Evolutionary conservation across 2,888 invertebrate genomes (phyloP).

Genomic region (Ditula angustiorana): DNA sequence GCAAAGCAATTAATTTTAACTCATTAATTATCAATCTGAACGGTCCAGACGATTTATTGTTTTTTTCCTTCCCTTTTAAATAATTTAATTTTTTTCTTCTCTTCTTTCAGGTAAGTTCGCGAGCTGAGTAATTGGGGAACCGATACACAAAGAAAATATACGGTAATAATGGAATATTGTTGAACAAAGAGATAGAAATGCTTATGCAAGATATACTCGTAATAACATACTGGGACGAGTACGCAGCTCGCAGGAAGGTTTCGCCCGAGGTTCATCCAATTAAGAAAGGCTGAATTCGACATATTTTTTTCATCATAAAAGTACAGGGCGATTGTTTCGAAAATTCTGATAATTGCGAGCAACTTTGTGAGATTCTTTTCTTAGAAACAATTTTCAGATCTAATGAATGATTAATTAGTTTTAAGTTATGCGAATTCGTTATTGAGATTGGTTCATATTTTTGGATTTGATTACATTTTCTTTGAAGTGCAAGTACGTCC

Average conservation of each 20-base stretch:
- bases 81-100: constrained; percentile 38
- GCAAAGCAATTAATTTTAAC: constrained; percentile 68
- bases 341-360: constrained; percentile 38
- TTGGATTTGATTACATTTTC: constrained; percentile 44
- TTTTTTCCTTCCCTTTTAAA: constrained; percentile 18
- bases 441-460: constrained; percentile 41
- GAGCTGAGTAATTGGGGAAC: constrained; percentile 42
- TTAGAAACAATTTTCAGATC: constrained; percentile 42
- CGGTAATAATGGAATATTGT: constrained; percentile 20
- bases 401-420: constrained; percentile 57
- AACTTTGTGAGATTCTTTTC: constrained; percentile 20
- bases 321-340: constrained; percentile 22
- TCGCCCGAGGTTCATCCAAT: constrained; percentile 43
- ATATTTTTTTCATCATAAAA: constrained; percentile 29
- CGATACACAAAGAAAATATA: constrained; percentile 25
- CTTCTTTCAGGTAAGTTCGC: constrained; percentile 72
- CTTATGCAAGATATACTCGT: constrained; percentile 29
- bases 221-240: constrained; percentile 33
- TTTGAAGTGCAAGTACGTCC: too few relatives aligned
- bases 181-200: constrained; percentile 24
- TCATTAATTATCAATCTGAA: constrained; percentile 56
- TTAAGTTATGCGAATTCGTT: constrained; percentile 55
- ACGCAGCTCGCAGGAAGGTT: constrained; percentile 24
- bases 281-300: constrained; percentile 39
- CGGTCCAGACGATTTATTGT: constrained; percentile 19